Percentiles rank a stretch among this genome's conserved stretches.
phyloP scores from a whole-genome alignment of 2,113 vertebrate genomes.

The Macroglossus sobrinus region DNA sequence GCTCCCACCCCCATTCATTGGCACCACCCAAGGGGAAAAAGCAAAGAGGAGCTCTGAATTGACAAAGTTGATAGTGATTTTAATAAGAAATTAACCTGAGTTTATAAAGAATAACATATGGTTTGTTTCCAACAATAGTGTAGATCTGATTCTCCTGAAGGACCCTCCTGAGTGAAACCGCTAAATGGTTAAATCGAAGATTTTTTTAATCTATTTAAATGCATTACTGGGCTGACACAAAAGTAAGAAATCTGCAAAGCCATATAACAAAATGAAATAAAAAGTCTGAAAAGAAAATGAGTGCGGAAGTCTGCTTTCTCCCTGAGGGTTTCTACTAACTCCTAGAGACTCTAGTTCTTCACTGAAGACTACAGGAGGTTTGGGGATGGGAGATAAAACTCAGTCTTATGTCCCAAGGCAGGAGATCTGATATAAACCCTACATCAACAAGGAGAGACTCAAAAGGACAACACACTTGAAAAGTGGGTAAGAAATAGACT shows the following conservation, averaged over 20 bases:
- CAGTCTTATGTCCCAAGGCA: not conserved
- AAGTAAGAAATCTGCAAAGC: not conserved
- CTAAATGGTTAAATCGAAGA: not conserved
- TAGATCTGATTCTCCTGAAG: not conserved
- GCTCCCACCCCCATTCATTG: not conserved
- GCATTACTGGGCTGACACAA: not conserved
- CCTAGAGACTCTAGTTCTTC: not conserved
- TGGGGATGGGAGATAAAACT: not conserved
- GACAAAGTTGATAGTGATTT: not conserved
- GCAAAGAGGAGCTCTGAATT: not conserved
- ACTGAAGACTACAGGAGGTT: not conserved
- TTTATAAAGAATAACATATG: not conserved
- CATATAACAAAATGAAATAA: constrained; percentile 6
- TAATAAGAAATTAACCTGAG: constrained; percentile 17
- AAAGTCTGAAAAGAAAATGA: not conserved
- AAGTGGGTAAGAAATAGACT: not conserved
- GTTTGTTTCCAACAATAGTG: not conserved
- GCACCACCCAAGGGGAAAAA: fast-evolving
- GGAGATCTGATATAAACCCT: not conserved
- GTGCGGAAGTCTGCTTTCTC: not conserved
- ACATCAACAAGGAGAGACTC: not conserved
- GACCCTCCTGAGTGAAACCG: not conserved
- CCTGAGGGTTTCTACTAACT: not conserved
- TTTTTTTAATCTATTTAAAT: constrained; percentile 12
- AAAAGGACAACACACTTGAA: not conserved